Conservation (phyloP, 2,113 vertebrate genomes). For the Coreoperca whiteheadi region DNA sequence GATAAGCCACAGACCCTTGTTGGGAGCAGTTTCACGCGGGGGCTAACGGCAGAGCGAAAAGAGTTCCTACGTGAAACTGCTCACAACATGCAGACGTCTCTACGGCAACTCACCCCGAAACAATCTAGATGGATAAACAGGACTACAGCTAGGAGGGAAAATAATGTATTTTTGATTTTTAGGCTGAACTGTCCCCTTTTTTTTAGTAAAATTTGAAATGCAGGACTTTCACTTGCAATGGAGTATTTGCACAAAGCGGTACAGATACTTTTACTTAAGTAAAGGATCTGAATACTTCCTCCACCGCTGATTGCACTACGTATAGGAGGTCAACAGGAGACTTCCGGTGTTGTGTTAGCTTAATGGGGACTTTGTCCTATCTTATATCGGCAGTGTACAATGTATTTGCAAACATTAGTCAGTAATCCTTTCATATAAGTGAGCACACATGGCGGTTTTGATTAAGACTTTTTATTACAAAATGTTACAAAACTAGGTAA, state of each 20-base stretch:
- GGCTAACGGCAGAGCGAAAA: too few relatives aligned
- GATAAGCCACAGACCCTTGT: too few relatives aligned
- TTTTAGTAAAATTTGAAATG: too few relatives aligned
- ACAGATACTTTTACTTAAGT: neutral
- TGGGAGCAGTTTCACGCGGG: too few relatives aligned
- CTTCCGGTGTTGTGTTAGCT: neutral
- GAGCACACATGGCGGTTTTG: conserved; percentile 28
- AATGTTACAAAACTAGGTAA: conserved; percentile 73
- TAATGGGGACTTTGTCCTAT: neutral
- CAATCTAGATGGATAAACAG: too few relatives aligned
- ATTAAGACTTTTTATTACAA: conserved; percentile 75
- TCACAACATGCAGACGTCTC: too few relatives aligned
- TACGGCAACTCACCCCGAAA: too few relatives aligned
- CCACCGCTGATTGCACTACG: neutral
- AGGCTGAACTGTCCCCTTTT: too few relatives aligned
- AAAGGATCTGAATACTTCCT: neutral
- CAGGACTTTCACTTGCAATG: neutral
- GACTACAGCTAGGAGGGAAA: too few relatives aligned
- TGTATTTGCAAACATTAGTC: neutral
- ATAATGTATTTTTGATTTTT: too few relatives aligned
- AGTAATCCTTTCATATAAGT: conserved; percentile 4
- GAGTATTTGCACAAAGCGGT: neutral
- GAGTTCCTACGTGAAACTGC: too few relatives aligned
- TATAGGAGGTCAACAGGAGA: neutral
- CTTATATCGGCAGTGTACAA: neutral